Evolutionary conservation across 2,797 vertebrate genomes (phyloP).

Genomic region (Benthosema pterotum): DNA sequence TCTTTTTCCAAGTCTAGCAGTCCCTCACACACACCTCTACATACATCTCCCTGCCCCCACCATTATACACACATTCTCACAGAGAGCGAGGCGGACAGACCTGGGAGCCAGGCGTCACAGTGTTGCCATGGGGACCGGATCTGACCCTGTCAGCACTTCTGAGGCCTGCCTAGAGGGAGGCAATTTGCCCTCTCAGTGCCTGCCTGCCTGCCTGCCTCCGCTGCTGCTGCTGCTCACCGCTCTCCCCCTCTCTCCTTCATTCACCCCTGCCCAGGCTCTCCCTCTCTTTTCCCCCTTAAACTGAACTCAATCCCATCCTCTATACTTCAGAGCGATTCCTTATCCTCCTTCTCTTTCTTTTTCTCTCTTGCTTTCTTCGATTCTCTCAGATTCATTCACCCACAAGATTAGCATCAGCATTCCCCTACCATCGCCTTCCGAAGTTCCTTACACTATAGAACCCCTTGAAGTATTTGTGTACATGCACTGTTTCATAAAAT

Average conservation of each 20-base stretch:
- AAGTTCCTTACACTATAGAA: constrained; percentile 54
- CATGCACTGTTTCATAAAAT: constrained; percentile 18
- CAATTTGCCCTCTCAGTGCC: constrained; percentile 43
- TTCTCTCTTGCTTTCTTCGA: no score
- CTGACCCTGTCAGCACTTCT: constrained; percentile 66
- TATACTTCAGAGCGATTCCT: constrained; percentile 52
- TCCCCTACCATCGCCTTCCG: constrained; percentile 62
- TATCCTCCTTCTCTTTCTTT: constrained; percentile 40
- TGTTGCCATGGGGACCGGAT: constrained; percentile 60
- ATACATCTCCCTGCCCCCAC: background rate
- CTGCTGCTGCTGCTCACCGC: constrained; percentile 8
- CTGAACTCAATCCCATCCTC: constrained; percentile 32
- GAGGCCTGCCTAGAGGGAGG: constrained; percentile 48
- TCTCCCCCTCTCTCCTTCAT: constrained; percentile 25
- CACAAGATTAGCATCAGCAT: constrained; percentile 62
- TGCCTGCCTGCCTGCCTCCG: background rate
- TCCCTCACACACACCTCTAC: constrained; percentile 11
- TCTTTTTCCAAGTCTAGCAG: background rate
- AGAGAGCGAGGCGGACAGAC: constrained; percentile 19
- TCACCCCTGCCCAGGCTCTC: constrained; percentile 35
- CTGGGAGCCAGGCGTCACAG: constrained; percentile 49
- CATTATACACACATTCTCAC: constrained; percentile 24
- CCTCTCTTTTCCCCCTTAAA: constrained; percentile 1
- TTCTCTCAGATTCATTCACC: constrained; percentile 70
- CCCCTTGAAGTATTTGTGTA: constrained; percentile 48